Evolutionary conservation across 2,797 vertebrate genomes (phyloP).

Genomic region (Etheostoma nigrum): DNA sequence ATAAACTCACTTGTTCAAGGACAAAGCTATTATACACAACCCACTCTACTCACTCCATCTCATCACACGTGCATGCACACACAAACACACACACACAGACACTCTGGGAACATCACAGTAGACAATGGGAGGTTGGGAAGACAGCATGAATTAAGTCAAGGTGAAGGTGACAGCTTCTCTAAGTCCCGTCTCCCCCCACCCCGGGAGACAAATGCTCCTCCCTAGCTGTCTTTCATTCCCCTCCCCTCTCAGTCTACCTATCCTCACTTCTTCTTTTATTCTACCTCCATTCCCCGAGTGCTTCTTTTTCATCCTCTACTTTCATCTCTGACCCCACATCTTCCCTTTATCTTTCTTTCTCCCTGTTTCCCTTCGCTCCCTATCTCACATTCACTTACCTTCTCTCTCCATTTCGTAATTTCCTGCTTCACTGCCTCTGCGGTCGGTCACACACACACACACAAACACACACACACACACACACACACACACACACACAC

Average conservation of each 20-base stretch:
- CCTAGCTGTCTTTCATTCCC: conserved; percentile 53
- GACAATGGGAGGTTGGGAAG: conserved; percentile 66
- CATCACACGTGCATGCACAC: not conserved
- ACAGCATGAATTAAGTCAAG: conserved; percentile 86
- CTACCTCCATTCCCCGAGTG: conserved; percentile 52
- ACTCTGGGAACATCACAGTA: conserved; percentile 63
- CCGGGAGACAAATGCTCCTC: conserved; percentile 64
- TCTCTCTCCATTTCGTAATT: conserved; percentile 83
- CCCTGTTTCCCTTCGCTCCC: conserved; percentile 27
- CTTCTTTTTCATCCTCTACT: conserved; percentile 58
- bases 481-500: conserved; percentile 40
- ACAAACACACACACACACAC: conserved; percentile 17
- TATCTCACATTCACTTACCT: conserved; percentile 76
- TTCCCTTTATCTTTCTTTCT: conserved; percentile 56
- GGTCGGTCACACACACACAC: conserved; percentile 24
- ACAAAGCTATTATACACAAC: conserved; percentile 52
- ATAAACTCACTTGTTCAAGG: conserved; percentile 64
- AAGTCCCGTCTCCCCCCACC: conserved; percentile 72
- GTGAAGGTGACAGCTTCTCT: conserved; percentile 87
- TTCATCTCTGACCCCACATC: conserved; percentile 65
- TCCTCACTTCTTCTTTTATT: conserved; percentile 61
- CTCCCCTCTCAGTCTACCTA: conserved; percentile 61
- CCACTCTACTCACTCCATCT: conserved; percentile 27
- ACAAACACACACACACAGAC: conserved; percentile 29
- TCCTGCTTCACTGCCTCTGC: conserved; percentile 82